Conservation (phyloP, 2,113 vertebrate genomes). For the Trogon surrucura region DNA sequence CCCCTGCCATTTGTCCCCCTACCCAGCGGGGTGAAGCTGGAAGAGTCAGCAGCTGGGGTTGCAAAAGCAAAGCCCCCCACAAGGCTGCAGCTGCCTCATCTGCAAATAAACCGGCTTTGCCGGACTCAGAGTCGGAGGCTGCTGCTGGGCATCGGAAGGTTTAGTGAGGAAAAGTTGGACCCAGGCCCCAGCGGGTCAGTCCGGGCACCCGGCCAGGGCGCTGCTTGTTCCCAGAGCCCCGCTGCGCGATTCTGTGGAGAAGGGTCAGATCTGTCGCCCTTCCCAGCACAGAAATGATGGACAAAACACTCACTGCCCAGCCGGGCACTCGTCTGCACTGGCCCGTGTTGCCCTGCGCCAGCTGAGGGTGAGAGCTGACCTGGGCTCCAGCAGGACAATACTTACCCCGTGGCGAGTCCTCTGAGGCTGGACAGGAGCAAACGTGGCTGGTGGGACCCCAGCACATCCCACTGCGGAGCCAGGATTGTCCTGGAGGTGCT, state of each 20-base stretch:
- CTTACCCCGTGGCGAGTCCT: accelerated
- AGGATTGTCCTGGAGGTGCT: not conserved
- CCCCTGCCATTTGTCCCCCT: not conserved
- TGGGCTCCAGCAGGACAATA: accelerated
- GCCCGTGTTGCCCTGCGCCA: not conserved
- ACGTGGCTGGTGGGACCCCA: not conserved
- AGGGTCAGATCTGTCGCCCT: not conserved
- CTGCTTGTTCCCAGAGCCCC: not conserved
- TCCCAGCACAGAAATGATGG: accelerated
- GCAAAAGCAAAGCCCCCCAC: not conserved
- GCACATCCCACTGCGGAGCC: not conserved
- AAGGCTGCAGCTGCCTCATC: not conserved
- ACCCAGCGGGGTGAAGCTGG: accelerated
- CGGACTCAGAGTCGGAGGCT: not conserved
- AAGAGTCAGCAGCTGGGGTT: not conserved
- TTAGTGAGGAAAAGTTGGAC: not conserved
- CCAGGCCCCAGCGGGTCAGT: accelerated
- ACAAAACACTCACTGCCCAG: not conserved
- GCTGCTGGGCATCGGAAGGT: not conserved
- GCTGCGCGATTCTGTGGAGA: accelerated
- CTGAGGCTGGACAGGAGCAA: accelerated
- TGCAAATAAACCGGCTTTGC: not conserved
- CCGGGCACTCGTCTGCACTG: accelerated
- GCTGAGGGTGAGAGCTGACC: not conserved
- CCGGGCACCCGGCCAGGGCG: not conserved